Percentiles rank a stretch among this genome's conserved stretches.
Evolutionary conservation across 2,888 invertebrate genomes (phyloP).

Genomic region (Tiliacea citrago): DNA sequence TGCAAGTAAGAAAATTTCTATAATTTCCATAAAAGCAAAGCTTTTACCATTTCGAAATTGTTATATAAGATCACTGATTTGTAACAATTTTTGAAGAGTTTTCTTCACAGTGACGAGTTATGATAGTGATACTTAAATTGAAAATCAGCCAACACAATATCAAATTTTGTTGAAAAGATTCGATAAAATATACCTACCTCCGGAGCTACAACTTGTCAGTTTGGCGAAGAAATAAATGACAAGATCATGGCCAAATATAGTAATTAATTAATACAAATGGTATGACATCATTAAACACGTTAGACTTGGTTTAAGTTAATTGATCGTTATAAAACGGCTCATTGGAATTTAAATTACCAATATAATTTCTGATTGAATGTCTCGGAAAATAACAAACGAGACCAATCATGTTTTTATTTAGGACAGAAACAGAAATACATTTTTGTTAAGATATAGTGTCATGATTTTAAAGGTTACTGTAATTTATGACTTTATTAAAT

Average conservation of each 20-base stretch:
- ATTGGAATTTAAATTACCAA: constrained; percentile 44
- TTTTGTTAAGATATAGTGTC: neutral
- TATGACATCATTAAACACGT: constrained; percentile 46
- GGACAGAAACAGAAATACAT: neutral
- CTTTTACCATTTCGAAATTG: neutral
- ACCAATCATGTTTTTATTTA: neutral
- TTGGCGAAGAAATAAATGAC: constrained; percentile 6
- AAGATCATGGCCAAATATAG: constrained; percentile 17
- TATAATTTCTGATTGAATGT: constrained; percentile 17
- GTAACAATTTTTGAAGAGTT: neutral
- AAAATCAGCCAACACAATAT: neutral
- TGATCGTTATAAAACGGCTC: constrained; percentile 35
- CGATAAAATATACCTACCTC: neutral
- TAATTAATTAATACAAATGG: constrained; percentile 29
- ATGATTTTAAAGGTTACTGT: neutral
- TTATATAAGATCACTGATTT: constrained; percentile 1
- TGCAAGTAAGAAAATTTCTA: constrained; percentile 22
- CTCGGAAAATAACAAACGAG: constrained; percentile 17
- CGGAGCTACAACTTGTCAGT: neutral
- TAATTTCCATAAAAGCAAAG: constrained; percentile 9
- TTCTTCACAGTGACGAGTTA: neutral
- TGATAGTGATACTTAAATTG: neutral
- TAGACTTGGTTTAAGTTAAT: constrained; percentile 24
- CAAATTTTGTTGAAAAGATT: neutral
- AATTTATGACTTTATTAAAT: neutral